Evolutionary conservation across 2,113 vertebrate species (phyloP).

Genomic region (Chaenogobius annularis): DNA sequence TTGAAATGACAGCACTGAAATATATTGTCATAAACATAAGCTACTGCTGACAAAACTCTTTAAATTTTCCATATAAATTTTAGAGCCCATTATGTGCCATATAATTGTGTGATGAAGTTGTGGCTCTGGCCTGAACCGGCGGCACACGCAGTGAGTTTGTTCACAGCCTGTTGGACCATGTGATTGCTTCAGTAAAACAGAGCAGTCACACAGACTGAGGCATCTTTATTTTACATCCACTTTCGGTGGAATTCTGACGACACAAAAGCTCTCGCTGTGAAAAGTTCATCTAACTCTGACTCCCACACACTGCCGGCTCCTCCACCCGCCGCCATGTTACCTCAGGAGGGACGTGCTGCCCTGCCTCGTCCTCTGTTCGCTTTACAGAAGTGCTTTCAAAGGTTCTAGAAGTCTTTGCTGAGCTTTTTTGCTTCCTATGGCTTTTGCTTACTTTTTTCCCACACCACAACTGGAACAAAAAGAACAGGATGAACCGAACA

Average conservation of each 20-base stretch:
- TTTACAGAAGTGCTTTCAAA: conserved; percentile 54
- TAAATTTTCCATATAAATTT: not conserved
- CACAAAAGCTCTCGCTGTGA: conserved; percentile 35
- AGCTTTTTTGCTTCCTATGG: conserved; percentile 32
- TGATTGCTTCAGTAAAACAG: conserved; percentile 40
- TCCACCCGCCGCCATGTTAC: conserved; percentile 2
- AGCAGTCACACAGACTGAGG: conserved; percentile 33
- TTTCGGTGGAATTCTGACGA: conserved; percentile 29
- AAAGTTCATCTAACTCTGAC: conserved; percentile 37
- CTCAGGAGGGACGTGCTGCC: conserved; percentile 16
- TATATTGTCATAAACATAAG: too few species aligned
- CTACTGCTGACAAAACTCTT: too few species aligned
- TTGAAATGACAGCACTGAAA: too few species aligned
- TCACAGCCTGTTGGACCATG: conserved; percentile 40
- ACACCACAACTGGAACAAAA: conserved; percentile 62
- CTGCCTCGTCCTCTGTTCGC: conserved; percentile 16
- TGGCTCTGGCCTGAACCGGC: conserved; percentile 34
- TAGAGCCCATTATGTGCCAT: not conserved
- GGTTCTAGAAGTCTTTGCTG: conserved; percentile 28
- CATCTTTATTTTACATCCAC: conserved; percentile 38
- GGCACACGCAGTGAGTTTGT: conserved; percentile 24
- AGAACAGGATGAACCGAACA: conserved; percentile 57
- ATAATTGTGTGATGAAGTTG: not conserved
- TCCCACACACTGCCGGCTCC: conserved; percentile 14
- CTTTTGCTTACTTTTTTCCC: conserved; percentile 45